Evolutionary conservation across 2,113 vertebrate species (phyloP).

Genomic region (Alethe castanea): DNA sequence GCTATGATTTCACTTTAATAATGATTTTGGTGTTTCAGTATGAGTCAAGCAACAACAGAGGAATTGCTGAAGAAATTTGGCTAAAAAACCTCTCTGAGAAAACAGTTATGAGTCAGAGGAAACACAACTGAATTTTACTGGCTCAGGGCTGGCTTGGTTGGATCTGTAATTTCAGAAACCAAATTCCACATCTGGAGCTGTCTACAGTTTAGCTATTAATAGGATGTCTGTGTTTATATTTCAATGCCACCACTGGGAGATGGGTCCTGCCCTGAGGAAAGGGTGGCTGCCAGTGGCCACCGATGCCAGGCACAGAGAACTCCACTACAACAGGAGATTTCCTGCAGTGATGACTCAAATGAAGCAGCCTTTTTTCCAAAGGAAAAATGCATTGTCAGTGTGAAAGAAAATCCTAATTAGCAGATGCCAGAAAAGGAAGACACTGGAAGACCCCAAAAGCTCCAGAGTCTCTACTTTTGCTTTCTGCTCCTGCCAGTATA

Average conservation of each 20-base stretch:
- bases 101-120: conserved; percentile 28
- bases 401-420: background rate
- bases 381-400: background rate
- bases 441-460: background rate
- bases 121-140: background rate
- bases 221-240: background rate
- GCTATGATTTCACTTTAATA: background rate
- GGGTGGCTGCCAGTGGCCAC: background rate
- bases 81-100: conserved; percentile 35
- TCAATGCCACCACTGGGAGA: background rate
- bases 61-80: conserved; percentile 15
- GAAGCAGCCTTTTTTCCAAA: background rate
- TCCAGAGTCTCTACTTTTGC: background rate
- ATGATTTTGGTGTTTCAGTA: conserved; percentile 7
- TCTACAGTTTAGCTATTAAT: background rate
- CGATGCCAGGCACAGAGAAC: background rate
- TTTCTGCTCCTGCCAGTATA: background rate
- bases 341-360: background rate
- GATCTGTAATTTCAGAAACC: conserved; percentile 8
- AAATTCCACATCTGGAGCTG: background rate
- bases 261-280: background rate
- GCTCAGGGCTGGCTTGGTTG: background rate
- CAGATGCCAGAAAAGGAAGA: background rate
- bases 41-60: conserved; percentile 45
- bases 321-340: background rate